These are phyloP conservation scores for Ammodramus savannarum DNA, from an alignment of 2,113 vertebrate genomes.

Conservation along the genomic window DNA sequence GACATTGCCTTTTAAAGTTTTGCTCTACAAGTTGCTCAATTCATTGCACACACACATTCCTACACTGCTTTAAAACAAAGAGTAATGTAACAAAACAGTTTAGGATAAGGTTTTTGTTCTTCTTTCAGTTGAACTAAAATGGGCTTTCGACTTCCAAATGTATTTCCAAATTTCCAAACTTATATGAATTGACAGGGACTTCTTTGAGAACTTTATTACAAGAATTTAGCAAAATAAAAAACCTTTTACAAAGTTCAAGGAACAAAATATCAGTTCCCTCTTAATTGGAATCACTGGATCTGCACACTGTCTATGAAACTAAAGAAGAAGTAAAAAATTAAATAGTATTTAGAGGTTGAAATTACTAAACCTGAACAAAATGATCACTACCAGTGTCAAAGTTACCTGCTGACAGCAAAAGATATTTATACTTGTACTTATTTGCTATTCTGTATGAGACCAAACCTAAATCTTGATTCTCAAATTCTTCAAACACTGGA, in stretches of 20 bases:
- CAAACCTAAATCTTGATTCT: neutral
- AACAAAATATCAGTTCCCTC: neutral
- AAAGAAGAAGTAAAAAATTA: neutral
- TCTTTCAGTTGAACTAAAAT: neutral
- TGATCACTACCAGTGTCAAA: neutral
- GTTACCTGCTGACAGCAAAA: constrained; percentile 10
- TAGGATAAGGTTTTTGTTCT: neutral
- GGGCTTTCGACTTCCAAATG: neutral
- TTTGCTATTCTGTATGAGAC: neutral
- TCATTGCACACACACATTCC: neutral
- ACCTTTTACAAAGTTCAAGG: neutral
- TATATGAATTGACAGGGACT: neutral
- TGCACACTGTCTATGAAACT: neutral
- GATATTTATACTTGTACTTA: constrained; percentile 15
- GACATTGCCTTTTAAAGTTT: neutral
- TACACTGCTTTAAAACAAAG: neutral
- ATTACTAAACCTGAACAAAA: neutral
- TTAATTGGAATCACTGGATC: neutral
- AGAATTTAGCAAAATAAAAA: neutral
- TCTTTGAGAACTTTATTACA: neutral
- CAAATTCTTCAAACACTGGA: neutral
- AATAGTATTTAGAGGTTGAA: neutral
- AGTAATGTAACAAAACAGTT: neutral
- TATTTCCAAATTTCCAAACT: neutral
- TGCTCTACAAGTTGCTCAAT: neutral